Base-by-base conservation (phyloP, 2,888 invertebrate genomes). In the Drosophila diplacantha region DNA sequence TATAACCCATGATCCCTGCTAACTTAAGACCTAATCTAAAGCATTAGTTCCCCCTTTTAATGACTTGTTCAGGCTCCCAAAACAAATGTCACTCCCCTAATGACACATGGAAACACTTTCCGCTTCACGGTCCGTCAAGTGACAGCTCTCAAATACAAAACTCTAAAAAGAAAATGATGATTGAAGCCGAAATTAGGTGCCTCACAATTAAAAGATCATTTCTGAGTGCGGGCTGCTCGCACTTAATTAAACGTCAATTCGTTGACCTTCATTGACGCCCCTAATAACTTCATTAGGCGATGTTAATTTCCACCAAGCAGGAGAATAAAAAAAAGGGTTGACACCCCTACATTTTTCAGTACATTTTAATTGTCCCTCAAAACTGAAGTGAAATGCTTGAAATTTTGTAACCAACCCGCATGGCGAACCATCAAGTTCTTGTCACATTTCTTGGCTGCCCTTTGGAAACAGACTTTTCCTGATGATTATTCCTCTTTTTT, bases 181-280 rank as follows among this genome's bases (percentile, higher is more conserved):
- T 83, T 70, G 70, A 77, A 67, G 75, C 68, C 71, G 72, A 81
- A 22, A 46, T 74, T 68, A 80, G 77, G 69, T 69, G 65, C 50
- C 34, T 18, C 12, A 50, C 62, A 83, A 78, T 78, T 78, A 83
- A 83, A 78, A 78, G 66, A 78, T 83, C 78, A 75, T 83, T 78
- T 69, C 47, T 31, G 37, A 34, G 79, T 78, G 79, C 80, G 82
- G 84, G 76, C 75, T 71, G 67, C 26, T 41, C 26, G 73, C 64
- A 71, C 81, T 83, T 80, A 72, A 83, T 80, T 83, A 80, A 80
- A 80, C 77, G 81, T 81, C 81, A 77, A 81, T 81, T 81, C 73
- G 77, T 75, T 83, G 78, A 73, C 67, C 81, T 81, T 73, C 81
- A 84, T 84, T 77, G 81, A 83, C 69, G 77, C 41, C 59, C 26